These are phyloP conservation scores for Chelmon rostratus DNA, from an alignment of 2,797 vertebrate species.

Conservation along the genomic window DNA sequence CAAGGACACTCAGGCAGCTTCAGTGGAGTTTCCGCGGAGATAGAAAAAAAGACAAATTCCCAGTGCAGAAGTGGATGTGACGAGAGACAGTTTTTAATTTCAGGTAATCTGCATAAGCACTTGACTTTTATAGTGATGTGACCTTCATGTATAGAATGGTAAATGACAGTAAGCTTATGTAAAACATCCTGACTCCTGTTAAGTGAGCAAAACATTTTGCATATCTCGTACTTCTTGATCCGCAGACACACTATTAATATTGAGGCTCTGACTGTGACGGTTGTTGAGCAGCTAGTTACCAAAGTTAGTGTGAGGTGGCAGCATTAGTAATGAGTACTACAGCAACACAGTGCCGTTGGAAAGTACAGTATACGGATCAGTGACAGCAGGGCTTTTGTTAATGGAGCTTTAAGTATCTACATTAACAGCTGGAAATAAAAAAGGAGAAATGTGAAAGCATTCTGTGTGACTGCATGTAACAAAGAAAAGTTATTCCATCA, in stretches of 20 bases:
- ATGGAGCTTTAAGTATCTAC: not conserved
- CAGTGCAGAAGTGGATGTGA: not conserved
- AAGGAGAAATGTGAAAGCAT: not conserved
- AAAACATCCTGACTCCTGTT: not conserved
- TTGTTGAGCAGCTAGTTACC: not conserved
- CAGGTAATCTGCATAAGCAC: conserved; percentile 3
- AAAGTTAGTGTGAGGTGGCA: not conserved
- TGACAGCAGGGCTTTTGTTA: not conserved
- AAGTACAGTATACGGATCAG: not conserved
- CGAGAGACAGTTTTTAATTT: not conserved
- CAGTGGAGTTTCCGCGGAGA: not conserved
- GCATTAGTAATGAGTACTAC: not conserved
- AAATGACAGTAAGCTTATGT: not conserved
- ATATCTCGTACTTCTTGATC: not conserved
- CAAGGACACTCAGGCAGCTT: conserved; percentile 8
- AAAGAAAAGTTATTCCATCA: not conserved
- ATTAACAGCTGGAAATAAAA: not conserved
- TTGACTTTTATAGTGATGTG: not conserved
- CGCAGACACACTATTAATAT: not conserved
- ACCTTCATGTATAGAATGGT: not conserved
- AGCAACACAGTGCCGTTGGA: not conserved
- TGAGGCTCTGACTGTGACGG: not conserved
- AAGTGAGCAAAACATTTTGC: not conserved
- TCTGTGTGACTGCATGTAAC: not conserved
- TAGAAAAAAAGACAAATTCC: not conserved